phyloP scores from a whole-genome alignment of 2,797 vertebrate species.

The Nothura maculosa region DNA sequence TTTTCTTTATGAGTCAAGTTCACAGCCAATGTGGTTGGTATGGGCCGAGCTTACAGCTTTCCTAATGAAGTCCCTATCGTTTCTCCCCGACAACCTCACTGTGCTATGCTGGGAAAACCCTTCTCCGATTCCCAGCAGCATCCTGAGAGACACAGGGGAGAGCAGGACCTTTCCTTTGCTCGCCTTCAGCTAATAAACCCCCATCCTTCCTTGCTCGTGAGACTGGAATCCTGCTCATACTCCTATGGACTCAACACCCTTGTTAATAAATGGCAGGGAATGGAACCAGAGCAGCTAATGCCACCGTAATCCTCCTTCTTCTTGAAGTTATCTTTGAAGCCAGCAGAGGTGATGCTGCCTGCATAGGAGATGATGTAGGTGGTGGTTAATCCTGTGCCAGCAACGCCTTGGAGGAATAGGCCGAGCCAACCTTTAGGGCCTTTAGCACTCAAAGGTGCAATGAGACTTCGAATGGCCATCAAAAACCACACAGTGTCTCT shows the following conservation, averaged over 20 bases:
- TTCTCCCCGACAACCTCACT: constrained; percentile 19
- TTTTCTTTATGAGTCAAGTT: neutral
- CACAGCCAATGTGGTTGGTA: neutral
- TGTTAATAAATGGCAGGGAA: constrained; percentile 69
- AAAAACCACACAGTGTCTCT: neutral
- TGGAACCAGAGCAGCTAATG: constrained; percentile 69
- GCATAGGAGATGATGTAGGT: neutral
- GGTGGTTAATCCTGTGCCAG: constrained; percentile 16
- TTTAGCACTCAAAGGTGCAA: neutral
- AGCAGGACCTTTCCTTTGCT: constrained; percentile 54
- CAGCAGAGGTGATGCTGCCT: neutral
- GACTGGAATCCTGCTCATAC: constrained; percentile 46
- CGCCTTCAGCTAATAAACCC: constrained; percentile 56
- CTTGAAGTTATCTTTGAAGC: neutral
- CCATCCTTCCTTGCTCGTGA: constrained; percentile 42
- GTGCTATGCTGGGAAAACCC: constrained; percentile 30
- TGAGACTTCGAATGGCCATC: neutral
- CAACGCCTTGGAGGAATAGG: constrained; percentile 15
- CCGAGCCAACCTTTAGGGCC: neutral
- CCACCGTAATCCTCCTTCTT: constrained; percentile 67
- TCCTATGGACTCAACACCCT: constrained; percentile 36
- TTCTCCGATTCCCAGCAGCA: neutral
- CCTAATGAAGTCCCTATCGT: neutral
- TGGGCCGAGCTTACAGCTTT: constrained; percentile 18
- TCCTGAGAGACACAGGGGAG: constrained; percentile 24